These are phyloP conservation scores for Bombus pyrosoma DNA, from an alignment of 1,140 invertebrate genomes.

Conservation along the genomic window DNA sequence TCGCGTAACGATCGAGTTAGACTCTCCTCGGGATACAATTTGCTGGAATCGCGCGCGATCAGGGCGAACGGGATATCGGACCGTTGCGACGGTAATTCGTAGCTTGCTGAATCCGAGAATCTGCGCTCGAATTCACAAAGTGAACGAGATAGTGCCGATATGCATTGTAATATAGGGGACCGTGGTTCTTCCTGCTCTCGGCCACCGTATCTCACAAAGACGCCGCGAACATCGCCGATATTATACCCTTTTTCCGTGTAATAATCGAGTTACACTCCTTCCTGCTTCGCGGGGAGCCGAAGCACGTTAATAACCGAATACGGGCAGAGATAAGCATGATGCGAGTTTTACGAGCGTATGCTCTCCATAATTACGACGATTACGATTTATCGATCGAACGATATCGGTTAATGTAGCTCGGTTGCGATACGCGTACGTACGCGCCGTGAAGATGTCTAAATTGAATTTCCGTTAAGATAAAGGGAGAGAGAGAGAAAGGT, in stretches of 20 bases:
- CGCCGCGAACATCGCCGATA: constrained; percentile 20
- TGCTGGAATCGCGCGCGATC: constrained; percentile 29
- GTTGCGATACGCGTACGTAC: neutral
- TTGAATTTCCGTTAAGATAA: constrained; percentile 33
- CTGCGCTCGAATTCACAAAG: constrained; percentile 17
- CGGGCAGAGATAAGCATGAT: constrained; percentile 13
- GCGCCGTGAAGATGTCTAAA: constrained; percentile 37
- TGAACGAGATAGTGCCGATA: constrained; percentile 35
- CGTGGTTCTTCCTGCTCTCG: constrained; percentile 12
- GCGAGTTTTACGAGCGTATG: neutral
- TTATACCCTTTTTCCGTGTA: constrained; percentile 22
- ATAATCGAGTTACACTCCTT: constrained; percentile 26
- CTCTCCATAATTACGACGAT: constrained; percentile 39
- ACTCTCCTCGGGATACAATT: constrained; percentile 36
- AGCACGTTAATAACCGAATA: constrained; percentile 10
- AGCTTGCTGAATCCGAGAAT: constrained; percentile 22
- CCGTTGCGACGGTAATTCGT: constrained; percentile 26
- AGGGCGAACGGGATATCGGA: neutral
- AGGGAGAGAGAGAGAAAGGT: neutral
- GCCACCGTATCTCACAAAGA: neutral
- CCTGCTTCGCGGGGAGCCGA: constrained; percentile 28
- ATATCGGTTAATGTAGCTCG: neutral
- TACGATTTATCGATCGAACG: constrained; percentile 50
- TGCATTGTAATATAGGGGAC: constrained; percentile 31
- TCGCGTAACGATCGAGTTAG: neutral